Evolutionary conservation across 2,113 vertebrate genomes (phyloP), one percentile per base, ranked within the genome.

Genomic region (Protobothrops flavoviridis): DNA sequence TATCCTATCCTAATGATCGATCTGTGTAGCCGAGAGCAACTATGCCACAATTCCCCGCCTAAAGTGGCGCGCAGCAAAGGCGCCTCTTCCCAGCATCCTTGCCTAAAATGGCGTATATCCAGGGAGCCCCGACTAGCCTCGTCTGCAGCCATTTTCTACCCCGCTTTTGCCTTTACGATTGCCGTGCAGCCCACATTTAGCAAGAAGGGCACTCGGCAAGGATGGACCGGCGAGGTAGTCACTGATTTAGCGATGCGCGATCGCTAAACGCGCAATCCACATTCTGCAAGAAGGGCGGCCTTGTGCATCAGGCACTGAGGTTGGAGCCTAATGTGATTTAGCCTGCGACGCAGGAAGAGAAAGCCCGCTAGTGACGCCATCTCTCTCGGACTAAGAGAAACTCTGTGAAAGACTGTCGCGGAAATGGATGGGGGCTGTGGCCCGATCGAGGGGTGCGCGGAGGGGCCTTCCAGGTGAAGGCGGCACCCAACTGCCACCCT

Each of bases 291-390:
- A 26, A 23, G 12, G 0, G 2, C 4, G 10, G 55, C 4, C 26
- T 81, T 5, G 4, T 15, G 33, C 56, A 64, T 0, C 39, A 48
- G 92, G 96, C 95, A 50, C 57, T 0, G 1, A 0, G 5, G 91
- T 0, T 90, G 91, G 90, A 6, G 10, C 48, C 11, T 88, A 92
- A 93, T 59, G 96, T 12, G 0, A 0, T 91, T 9, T 9, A 26
- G 1, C 0, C 48, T 3, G 96, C 91, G 96, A 92, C 94, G 21
- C 33, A 0, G 12, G 3, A 13, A 0, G 26, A 3, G 5, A 0
- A 88, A 94, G 96, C 88, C 56, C 96, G 93, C 87, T 64, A 3
- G 43, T 92, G 94, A 94, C 92, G 15, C 90, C 69, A 74, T 89
- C 56, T 85, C 89, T 3, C 91, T 57, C 17, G 56, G 61, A 61